Evolutionary conservation across 2,113 vertebrate species (phyloP).

Genomic region (Brienomyrus longianalis): DNA sequence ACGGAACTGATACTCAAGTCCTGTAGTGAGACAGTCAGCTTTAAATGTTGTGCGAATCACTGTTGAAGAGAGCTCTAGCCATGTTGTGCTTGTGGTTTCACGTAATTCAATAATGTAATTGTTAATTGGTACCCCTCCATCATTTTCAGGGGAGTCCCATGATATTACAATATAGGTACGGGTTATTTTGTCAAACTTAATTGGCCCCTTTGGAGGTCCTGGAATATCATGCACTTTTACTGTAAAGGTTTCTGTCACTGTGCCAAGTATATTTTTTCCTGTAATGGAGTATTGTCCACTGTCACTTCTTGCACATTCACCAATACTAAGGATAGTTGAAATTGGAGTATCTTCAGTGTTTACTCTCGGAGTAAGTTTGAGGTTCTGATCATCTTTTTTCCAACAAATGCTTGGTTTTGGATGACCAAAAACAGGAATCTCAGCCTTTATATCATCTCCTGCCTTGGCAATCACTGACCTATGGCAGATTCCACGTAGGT

Average conservation of each 20-base stretch:
- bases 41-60: constrained; percentile 91
- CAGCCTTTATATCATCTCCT: constrained; percentile 91
- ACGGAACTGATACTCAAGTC: constrained; percentile 91
- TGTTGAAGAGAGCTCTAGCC: constrained; percentile 79
- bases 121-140: constrained; percentile 91
- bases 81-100: constrained; percentile 83
- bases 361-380: constrained; percentile 83
- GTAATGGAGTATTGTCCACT: constrained; percentile 78
- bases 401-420: constrained; percentile 86
- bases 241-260: constrained; percentile 78
- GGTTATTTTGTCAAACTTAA: constrained; percentile 87
- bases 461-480: constrained; percentile 88
- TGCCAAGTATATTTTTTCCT: constrained; percentile 87
- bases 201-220: constrained; percentile 87
- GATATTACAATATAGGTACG: constrained; percentile 80
- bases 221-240: constrained; percentile 92
- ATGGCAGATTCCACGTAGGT: constrained; percentile 83
- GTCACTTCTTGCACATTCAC: constrained; percentile 78
- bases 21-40: constrained; percentile 79
- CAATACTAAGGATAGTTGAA: constrained; percentile 80
- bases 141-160: constrained; percentile 89
- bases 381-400: constrained; percentile 78
- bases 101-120: constrained; percentile 89
- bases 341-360: constrained; percentile 79
- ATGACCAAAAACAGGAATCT: constrained; percentile 89